Evolutionary conservation across 1,140 invertebrate species (phyloP), one percentile per base, ranked within the genome.

Genomic region (Pseudomyrmex gracilis): DNA sequence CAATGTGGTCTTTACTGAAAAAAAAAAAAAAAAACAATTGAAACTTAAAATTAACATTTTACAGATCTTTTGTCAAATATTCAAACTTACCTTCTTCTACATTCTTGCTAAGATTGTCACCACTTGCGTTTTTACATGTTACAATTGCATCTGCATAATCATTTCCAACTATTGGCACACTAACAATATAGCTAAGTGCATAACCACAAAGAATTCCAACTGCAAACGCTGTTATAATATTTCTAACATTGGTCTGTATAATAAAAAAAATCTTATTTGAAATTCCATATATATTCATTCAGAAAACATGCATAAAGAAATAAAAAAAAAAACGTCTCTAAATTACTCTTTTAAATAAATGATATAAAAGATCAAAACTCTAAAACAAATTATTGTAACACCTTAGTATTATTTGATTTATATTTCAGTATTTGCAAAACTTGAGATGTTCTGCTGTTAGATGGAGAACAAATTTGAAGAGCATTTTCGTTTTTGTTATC

Each of bases 1-100:
- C 13, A 78, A 2, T 13, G 47, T 58, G 57, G 15, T 17, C 47
- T 78, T 78, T 34, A 78, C 76, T 78, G 17, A 58, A 78, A 57
- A 22, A 22, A 8, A 77, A 2, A 45, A 20, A 3, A 47, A 9
- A 34, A 67, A 3, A 7, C 13, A 8, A 78, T 57, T 24, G 13
- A n/a, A 8, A 67, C 22, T 10, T 17, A 45, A 78, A 24, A 43
- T 43, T 45, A 63, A 53, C 1, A 43, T 43, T 1, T 43, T 0
- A 58, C 58, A 51, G 1, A 24, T 12, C 15, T 77, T n/a, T 22
- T 12, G 45, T 49, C 47, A 78, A 53, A 45, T 1, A 45, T 45
- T 66, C 17, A 10, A 67, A 57, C 24, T 64, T 78, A 78, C 76
- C 43, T 15, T 78, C 22, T 15, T 45, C 15, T 4, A 76, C 24